A percentile compares a stretch with the other conserved stretches of the same genome.
phyloP scores from a whole-genome alignment of 2,888 invertebrate species.

The Aphrophora alni region DNA sequence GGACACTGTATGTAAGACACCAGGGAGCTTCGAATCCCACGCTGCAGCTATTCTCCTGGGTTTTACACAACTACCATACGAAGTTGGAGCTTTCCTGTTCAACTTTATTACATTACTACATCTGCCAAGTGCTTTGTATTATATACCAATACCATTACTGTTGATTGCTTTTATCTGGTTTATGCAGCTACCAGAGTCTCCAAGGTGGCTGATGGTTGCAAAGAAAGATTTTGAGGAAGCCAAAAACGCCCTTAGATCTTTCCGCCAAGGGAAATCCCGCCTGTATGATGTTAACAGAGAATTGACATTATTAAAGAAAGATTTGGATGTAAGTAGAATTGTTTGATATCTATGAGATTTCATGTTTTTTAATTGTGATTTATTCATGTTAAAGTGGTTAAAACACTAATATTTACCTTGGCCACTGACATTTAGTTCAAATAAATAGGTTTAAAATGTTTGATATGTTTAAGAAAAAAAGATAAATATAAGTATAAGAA shows the following conservation, averaged over 20 bases:
- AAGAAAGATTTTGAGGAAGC: slow-evolving; percentile 2
- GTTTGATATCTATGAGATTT: not conserved
- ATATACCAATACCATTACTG: not conserved
- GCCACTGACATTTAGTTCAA: too few species aligned
- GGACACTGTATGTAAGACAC: slow-evolving; percentile 15
- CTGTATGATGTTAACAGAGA: not conserved
- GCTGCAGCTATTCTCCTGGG: slow-evolving; percentile 4
- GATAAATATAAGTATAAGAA: too few species aligned
- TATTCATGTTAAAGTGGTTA: too few species aligned
- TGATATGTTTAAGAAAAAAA: too few species aligned
- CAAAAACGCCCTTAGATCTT: not conserved
- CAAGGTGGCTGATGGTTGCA: slow-evolving; percentile 13
- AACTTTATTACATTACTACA: not conserved
- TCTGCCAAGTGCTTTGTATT: not conserved
- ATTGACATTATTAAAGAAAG: not conserved
- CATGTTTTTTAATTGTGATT: too few species aligned
- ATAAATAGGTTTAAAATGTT: too few species aligned
- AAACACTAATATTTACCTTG: too few species aligned
- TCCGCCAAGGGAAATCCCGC: not conserved
- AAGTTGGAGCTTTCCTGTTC: not conserved
- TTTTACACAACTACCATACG: slow-evolving; percentile 9
- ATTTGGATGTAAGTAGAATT: slow-evolving; percentile 7
- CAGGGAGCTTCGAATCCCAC: not conserved
- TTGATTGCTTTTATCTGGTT: not conserved
- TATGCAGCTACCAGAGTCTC: slow-evolving; percentile 9